Evolutionary conservation across 2,888 invertebrate species (phyloP).

Genomic region (Archips xylosteana): DNA sequence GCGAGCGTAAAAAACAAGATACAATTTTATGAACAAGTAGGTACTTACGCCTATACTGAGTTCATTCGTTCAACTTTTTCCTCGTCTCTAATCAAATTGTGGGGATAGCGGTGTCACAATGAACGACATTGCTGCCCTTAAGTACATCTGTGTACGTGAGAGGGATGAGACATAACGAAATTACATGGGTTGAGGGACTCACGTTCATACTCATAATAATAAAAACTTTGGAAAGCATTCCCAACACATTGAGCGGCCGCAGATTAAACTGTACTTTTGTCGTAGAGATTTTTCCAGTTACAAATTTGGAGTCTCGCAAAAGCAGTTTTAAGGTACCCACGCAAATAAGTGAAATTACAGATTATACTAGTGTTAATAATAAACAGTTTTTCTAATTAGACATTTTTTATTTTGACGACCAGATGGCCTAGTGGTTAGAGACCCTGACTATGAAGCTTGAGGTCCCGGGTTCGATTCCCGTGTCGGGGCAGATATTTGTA

Average conservation of each 20-base stretch:
- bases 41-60: background rate
- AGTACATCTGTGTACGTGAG: conserved; percentile 49
- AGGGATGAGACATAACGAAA: conserved; percentile 47
- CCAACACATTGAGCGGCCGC: conserved; percentile 29
- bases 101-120: conserved; percentile 10
- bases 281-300: conserved; percentile 27
- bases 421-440: no score
- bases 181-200: conserved; percentile 47
- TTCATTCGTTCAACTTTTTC: background rate
- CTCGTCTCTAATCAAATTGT: conserved; percentile 20
- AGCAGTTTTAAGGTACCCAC: background rate
- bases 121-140: conserved; percentile 35
- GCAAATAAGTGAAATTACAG: no score
- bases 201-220: conserved; percentile 48
- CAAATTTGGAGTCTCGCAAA: background rate
- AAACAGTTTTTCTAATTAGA: no score
- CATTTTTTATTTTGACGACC: no score
- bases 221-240: conserved; percentile 45
- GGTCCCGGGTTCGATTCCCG: no score
- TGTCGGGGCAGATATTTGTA: no score
- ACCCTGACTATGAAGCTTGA: no score
- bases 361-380: no score
- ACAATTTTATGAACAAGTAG: background rate
- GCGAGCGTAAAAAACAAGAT: background rate
- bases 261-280: conserved; percentile 33